phyloP scores from a whole-genome alignment of 2,113 vertebrate species.

The Balaeniceps rex region DNA sequence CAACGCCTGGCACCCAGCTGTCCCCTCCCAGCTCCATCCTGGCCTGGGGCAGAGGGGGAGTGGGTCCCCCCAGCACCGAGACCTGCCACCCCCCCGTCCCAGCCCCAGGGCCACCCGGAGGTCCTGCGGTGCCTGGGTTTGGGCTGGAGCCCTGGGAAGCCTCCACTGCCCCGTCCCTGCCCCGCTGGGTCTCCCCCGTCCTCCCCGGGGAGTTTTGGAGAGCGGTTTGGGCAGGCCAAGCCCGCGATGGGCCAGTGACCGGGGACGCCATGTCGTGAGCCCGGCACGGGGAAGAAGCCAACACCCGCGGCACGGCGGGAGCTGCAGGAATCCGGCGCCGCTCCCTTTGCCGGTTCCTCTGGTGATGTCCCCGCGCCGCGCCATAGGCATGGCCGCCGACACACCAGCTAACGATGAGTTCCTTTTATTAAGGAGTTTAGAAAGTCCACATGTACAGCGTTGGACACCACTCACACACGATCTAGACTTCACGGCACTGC shows the following conservation, averaged over 20 bases:
- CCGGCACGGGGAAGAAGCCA: not conserved
- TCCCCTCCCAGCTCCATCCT: not conserved
- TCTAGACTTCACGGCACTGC: slow-evolving; percentile 30
- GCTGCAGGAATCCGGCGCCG: rapidly evolving
- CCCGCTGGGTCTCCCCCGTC: not conserved
- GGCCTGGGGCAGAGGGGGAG: not conserved
- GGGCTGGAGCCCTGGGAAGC: not conserved
- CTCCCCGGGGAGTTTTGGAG: not conserved
- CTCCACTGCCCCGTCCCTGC: not conserved
- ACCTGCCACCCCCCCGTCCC: not conserved
- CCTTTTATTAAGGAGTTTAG: slow-evolving; percentile 64
- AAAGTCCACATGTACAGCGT: slow-evolving; percentile 53
- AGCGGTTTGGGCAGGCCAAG: not conserved
- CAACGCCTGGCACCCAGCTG: not conserved
- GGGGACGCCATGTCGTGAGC: rapidly evolving
- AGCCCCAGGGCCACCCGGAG: not conserved
- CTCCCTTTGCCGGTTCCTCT: not conserved
- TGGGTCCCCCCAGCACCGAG: not conserved
- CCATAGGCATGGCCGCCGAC: rapidly evolving
- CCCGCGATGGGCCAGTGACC: rapidly evolving
- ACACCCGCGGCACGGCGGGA: rapidly evolving
- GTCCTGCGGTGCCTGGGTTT: not conserved
- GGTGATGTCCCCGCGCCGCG: rapidly evolving
- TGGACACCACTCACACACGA: slow-evolving; percentile 50
- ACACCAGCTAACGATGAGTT: not conserved